Percentiles rank a stretch among this genome's conserved stretches.
Conservation (phyloP, 2,797 vertebrate species). For the Austrolebias charrua region DNA sequence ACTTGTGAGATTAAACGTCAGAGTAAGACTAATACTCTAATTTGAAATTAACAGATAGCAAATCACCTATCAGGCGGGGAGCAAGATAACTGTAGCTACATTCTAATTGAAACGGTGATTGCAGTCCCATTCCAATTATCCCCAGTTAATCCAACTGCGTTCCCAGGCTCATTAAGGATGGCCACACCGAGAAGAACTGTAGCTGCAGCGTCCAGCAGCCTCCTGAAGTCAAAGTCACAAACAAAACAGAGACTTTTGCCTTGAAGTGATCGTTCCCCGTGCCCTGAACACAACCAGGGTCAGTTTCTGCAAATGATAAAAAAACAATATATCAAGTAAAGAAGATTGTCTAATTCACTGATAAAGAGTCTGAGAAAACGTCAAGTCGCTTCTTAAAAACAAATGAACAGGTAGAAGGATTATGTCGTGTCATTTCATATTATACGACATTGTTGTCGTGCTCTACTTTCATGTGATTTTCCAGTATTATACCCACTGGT, state of each 20-base stretch:
- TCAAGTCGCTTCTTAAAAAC: no score
- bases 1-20: neutral
- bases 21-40: slow-evolving; percentile 33
- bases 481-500: no score
- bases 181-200: slow-evolving; percentile 15
- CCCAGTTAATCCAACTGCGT: slow-evolving; percentile 54
- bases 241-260: slow-evolving; percentile 13
- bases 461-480: no score
- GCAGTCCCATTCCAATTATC: slow-evolving; percentile 59
- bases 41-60: slow-evolving; percentile 51
- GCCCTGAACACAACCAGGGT: slow-evolving; percentile 2
- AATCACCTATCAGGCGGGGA: slow-evolving; percentile 40
- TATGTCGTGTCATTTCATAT: no score
- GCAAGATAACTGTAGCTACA: slow-evolving; percentile 37
- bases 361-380: neutral
- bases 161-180: slow-evolving; percentile 53
- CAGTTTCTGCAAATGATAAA: neutral
- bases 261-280: neutral
- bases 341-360: neutral
- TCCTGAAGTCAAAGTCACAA: slow-evolving; percentile 29
- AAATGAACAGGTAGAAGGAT: no score
- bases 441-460: no score
- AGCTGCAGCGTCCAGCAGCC: neutral
- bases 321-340: neutral
- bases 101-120: slow-evolving; percentile 68